Conservation (phyloP, 2,113 vertebrate genomes). For the Cololabis saira region DNA sequence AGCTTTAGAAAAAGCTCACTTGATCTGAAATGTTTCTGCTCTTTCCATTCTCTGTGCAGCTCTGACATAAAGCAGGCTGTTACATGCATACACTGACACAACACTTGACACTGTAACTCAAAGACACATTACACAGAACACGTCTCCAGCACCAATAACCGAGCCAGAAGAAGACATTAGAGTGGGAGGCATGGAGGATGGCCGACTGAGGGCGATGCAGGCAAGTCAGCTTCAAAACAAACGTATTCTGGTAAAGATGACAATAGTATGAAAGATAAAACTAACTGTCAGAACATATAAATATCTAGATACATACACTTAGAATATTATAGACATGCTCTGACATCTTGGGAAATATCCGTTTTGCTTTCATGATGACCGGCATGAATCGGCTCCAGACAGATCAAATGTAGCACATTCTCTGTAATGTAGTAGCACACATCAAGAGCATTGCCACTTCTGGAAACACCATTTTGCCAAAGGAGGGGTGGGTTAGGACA, state of each 20-base stretch:
- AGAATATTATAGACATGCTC: no score
- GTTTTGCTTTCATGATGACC: no score
- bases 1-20: slow-evolving; percentile 30
- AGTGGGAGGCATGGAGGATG: slow-evolving; percentile 2
- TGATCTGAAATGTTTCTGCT: slow-evolving; percentile 18
- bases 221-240: background rate
- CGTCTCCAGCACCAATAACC: slow-evolving; percentile 24
- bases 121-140: slow-evolving; percentile 43
- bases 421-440: no score
- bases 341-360: no score
- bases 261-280: no score
- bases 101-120: slow-evolving; percentile 42
- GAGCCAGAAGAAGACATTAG: slow-evolving; percentile 15
- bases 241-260: background rate
- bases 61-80: slow-evolving; percentile 53
- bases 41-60: background rate
- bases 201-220: background rate
- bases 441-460: no score
- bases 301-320: no score
- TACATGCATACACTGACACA: slow-evolving; percentile 25
- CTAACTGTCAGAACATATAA: no score
- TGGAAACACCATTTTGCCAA: no score
- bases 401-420: no score
- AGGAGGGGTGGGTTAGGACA: no score
- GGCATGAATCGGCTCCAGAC: no score